Percentiles rank a stretch among this genome's conserved stretches.
Evolutionary conservation across 1,140 invertebrate genomes (phyloP).

Genomic region (Mamestra configurata): DNA sequence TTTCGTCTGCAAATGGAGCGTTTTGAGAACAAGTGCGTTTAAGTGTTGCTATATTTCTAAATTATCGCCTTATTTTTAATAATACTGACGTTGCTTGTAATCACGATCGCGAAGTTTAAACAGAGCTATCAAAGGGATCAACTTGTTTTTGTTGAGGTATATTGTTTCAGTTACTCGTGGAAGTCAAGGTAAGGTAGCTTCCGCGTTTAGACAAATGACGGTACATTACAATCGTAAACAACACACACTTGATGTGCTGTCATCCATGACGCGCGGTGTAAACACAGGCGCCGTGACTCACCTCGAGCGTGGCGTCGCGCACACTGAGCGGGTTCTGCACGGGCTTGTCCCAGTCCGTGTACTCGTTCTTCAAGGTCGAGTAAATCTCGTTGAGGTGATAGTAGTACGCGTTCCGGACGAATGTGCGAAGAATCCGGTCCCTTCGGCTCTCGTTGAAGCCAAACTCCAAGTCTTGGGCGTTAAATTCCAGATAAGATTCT

Average conservation of each 20-base stretch:
- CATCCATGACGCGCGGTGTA: not conserved
- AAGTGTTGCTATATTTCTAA: not conserved
- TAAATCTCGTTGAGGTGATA: constrained; percentile 97
- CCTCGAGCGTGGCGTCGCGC: constrained; percentile 92
- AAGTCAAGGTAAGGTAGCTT: not conserved
- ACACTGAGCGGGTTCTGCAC: constrained; percentile 92
- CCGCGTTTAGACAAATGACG: not conserved
- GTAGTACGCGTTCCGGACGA: constrained; percentile 95
- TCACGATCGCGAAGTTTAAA: not conserved
- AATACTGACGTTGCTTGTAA: not conserved
- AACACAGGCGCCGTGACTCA: constrained; percentile 53
- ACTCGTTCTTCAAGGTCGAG: constrained; percentile 96
- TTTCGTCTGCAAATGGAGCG: not conserved
- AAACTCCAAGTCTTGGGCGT: constrained; percentile 93
- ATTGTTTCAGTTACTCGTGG: not conserved
- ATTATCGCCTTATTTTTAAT: constrained; percentile 15
- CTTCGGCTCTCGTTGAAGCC: constrained; percentile 95
- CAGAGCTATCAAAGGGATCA: not conserved
- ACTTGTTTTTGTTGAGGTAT: not conserved
- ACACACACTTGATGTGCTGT: not conserved
- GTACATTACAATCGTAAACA: not conserved
- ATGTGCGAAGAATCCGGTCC: constrained; percentile 95
- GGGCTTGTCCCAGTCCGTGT: constrained; percentile 96
- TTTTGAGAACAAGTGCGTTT: constrained; percentile 19
- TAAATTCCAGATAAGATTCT: constrained; percentile 93